Evolutionary conservation across 2,888 invertebrate genomes (phyloP), one percentile per base, ranked within the genome.

Genomic region (Danaus chrysippus): DNA sequence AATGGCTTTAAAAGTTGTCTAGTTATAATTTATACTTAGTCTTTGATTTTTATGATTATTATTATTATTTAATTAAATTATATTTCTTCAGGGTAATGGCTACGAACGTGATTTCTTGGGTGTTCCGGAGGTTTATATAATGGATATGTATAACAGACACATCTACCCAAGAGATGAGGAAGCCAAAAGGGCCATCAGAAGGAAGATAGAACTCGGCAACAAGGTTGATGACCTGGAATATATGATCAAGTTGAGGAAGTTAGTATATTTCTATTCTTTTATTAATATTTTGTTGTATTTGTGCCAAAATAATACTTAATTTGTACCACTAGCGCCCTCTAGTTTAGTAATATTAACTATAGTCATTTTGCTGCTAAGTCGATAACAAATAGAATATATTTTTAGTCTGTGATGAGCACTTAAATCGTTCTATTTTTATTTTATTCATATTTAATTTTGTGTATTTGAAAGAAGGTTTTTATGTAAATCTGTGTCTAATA

Each of bases 131-230:
- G 95, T 97, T n/a, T 97, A 95, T 77, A 97, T 97, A 68, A 87
- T 98, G 91, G 97, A 98, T 78, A 94, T 96, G 81, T 97, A 96
- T 81, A 97, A 97, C 83, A 91, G 92, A 54, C 83, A 92, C 59
- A 96, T 97, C 68, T 97, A 96, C 79, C 97, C 97, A 0, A 92
- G 91, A 64, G 97, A 97, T 82, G 90, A 91, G 58, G 82, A 83
- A 62, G 97, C 97, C 1, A 96, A 96, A 84, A 86, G 86, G 58
- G 94, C 94, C 11, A 96, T 97, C 59, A 90, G 92, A 10, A 92
- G 93, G 71, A 94, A 93, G 70, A 93, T 96, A 9, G 95, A 96
- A 76, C 83, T 97, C 3, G 67, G 70, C 0, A 77, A 76, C 59
- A 72, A 71, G 5, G 94, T 94, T 0, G 92, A 92, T 59, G 96